Conservation (phyloP, 2,888 invertebrate species). For the Norana najaformis region DNA sequence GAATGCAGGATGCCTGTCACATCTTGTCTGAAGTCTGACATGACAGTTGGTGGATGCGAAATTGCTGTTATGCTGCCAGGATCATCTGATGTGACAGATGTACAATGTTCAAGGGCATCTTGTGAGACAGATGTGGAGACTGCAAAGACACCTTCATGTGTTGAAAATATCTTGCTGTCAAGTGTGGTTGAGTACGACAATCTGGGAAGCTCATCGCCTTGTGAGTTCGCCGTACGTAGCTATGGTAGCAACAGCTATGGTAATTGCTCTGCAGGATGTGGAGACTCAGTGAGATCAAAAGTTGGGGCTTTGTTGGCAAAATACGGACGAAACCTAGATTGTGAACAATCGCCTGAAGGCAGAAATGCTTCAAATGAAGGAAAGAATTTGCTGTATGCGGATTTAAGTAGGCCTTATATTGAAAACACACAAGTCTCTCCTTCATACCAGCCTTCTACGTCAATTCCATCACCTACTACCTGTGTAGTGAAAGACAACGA, state of each 20-base stretch:
- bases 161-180: too few species aligned
- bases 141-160: too few species aligned
- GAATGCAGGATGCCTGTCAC: too few species aligned
- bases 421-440: background rate
- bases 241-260: background rate
- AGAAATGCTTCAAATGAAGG: background rate
- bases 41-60: too few species aligned
- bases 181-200: too few species aligned
- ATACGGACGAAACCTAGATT: slow-evolving; percentile 27
- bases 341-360: background rate
- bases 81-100: too few species aligned
- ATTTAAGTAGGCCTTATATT: background rate
- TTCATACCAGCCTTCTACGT: background rate
- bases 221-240: background rate
- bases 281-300: slow-evolving; percentile 27
- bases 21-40: too few species aligned
- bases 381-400: background rate
- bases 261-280: background rate
- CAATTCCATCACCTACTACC: too few species aligned
- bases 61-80: too few species aligned
- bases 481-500: background rate
- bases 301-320: slow-evolving; percentile 36
- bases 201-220: background rate
- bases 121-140: too few species aligned
- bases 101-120: too few species aligned